Evolutionary conservation across 2,113 vertebrate genomes (phyloP).

Genomic region (Pseudopodoces humilis): DNA sequence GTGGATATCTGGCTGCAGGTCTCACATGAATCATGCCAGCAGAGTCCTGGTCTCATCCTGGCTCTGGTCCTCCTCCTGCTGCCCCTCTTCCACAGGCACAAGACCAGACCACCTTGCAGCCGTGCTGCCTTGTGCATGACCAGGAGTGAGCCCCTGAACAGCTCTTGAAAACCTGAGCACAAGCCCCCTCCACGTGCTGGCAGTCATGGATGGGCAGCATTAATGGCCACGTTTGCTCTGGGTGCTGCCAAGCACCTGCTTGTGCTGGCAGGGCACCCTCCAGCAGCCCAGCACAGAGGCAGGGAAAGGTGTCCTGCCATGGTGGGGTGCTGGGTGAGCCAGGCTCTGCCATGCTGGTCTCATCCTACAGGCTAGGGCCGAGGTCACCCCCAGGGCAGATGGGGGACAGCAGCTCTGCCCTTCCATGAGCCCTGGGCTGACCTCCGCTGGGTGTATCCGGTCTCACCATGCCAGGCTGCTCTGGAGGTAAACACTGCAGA

Average conservation of each 20-base stretch:
- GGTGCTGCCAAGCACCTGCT: not conserved
- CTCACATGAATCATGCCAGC: not conserved
- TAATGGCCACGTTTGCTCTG: not conserved
- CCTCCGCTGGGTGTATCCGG: fast-evolving
- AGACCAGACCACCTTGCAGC: not conserved
- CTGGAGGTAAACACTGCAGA: not conserved
- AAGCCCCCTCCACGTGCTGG: not conserved
- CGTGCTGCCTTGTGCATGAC: fast-evolving
- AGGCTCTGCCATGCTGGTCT: not conserved
- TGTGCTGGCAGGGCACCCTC: not conserved
- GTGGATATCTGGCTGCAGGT: fast-evolving
- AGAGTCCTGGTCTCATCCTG: not conserved
- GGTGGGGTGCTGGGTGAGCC: not conserved
- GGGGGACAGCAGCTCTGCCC: not conserved
- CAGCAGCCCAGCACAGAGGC: not conserved
- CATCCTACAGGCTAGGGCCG: not conserved
- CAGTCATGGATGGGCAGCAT: not conserved
- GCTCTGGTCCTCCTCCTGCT: not conserved
- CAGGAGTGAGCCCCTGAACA: fast-evolving
- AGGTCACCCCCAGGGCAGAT: not conserved
- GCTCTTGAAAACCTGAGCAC: not conserved
- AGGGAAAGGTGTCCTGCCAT: fast-evolving
- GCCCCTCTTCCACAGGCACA: not conserved
- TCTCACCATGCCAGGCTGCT: fast-evolving
- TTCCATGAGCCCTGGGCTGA: not conserved